Evolutionary conservation across 2,888 invertebrate species (phyloP).

Genomic region (Microctonus brassicae): DNA sequence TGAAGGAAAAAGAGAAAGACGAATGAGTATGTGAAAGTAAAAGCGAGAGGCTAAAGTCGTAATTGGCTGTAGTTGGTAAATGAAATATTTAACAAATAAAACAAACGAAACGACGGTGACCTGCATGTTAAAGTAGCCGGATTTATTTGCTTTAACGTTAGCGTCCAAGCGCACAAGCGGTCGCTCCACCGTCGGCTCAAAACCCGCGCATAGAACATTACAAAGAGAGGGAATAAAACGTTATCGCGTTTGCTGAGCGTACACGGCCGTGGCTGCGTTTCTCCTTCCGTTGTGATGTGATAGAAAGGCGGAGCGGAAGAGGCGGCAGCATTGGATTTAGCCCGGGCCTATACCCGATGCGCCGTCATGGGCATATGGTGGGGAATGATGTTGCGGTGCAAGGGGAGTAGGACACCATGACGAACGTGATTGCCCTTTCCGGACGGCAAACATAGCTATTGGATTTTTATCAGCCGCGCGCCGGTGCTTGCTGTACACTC

Average conservation of each 20-base stretch:
- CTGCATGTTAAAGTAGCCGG: constrained; percentile 69
- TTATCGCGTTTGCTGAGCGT: no score
- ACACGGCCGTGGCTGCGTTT: constrained; percentile 45
- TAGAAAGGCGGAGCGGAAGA: constrained; percentile 30
- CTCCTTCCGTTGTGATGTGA: constrained; percentile 3
- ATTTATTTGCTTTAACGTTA: constrained; percentile 63
- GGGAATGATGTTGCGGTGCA: constrained; percentile 30
- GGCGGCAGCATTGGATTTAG: constrained; percentile 32
- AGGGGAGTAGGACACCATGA: constrained; percentile 59
- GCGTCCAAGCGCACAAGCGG: constrained; percentile 38
- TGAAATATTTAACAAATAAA: constrained; percentile 70
- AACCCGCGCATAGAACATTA: constrained; percentile 41
- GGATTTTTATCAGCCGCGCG: constrained; percentile 64
- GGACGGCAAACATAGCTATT: constrained; percentile 65
- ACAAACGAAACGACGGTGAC: constrained; percentile 68
- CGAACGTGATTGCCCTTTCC: constrained; percentile 68
- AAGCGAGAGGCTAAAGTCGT: constrained; percentile 50
- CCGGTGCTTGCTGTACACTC: constrained; percentile 14
- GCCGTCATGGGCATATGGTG: constrained; percentile 5
- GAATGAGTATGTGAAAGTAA: constrained; percentile 6
- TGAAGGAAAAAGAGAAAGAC: no score
- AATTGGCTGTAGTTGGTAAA: constrained; percentile 66
- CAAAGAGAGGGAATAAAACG: constrained; percentile 45
- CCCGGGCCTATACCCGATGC: constrained; percentile 27
- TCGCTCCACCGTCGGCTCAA: constrained; percentile 26